Conservation (phyloP, 2,797 vertebrate genomes). For the Limnodromus scolopaceus region DNA sequence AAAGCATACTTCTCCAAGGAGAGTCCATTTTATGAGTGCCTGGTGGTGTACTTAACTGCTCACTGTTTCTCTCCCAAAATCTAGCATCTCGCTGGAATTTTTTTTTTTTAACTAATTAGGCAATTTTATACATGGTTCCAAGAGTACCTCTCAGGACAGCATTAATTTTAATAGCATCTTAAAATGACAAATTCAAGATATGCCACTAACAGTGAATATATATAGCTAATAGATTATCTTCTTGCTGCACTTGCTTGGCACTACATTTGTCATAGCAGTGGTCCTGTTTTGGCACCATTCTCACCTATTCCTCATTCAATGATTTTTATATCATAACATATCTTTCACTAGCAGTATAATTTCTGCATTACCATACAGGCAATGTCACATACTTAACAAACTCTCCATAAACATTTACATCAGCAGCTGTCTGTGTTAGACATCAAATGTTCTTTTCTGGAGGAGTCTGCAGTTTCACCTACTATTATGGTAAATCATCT, state of each 20-base stretch:
- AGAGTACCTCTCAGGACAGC: constrained; percentile 1
- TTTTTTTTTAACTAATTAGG: neutral
- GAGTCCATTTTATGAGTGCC: neutral
- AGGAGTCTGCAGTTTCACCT: neutral
- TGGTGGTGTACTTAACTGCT: neutral
- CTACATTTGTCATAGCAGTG: neutral
- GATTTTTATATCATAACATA: constrained; percentile 15
- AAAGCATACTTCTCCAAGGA: neutral
- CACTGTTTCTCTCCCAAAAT: neutral
- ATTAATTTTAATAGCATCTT: constrained; percentile 49
- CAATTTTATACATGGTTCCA: constrained; percentile 18
- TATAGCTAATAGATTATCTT: constrained; percentile 8
- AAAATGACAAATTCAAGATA: constrained; percentile 26
- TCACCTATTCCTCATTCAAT: neutral
- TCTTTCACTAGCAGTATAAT: neutral
- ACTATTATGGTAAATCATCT: neutral
- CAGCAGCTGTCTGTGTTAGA: neutral
- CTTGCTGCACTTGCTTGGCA: neutral
- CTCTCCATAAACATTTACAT: constrained; percentile 35
- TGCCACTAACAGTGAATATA: neutral
- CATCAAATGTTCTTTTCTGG: constrained; percentile 17
- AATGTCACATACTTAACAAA: constrained; percentile 1
- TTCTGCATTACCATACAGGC: neutral
- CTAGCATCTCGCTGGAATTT: neutral
- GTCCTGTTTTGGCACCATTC: constrained; percentile 1